Percentiles rank a stretch among this genome's conserved stretches.
phyloP scores from a whole-genome alignment of 2,113 vertebrate genomes.

The Gyps fulvus region DNA sequence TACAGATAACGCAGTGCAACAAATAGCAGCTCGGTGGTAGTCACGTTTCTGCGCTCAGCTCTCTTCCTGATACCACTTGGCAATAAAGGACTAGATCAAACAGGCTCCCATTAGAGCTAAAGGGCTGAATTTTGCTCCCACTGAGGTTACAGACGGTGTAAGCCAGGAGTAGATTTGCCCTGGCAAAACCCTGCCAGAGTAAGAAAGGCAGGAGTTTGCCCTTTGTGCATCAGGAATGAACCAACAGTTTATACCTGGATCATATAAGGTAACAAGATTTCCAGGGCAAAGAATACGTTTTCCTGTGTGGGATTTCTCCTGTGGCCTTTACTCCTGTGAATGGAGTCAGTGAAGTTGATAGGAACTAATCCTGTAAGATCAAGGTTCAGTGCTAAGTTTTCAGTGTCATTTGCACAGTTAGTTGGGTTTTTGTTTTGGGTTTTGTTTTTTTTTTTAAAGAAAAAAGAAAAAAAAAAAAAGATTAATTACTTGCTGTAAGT shows the following conservation, averaged over 20 bases:
- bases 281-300: background rate
- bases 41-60: conserved; percentile 29
- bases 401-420: background rate
- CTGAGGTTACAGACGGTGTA: background rate
- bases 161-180: conserved; percentile 1
- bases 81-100: conserved; percentile 47
- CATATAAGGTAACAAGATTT: background rate
- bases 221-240: background rate
- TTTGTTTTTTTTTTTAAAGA: too few relatives aligned
- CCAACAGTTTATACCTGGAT: background rate
- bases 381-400: background rate
- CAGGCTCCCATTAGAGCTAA: conserved; percentile 8
- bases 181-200: background rate
- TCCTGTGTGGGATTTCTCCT: background rate
- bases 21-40: conserved; percentile 51
- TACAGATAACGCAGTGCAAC: conserved; percentile 57
- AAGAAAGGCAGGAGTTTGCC: background rate
- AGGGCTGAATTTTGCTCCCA: conserved; percentile 26
- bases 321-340: background rate
- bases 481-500: background rate
- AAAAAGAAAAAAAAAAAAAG: too few relatives aligned
- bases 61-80: conserved; percentile 30
- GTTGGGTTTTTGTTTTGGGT: too few relatives aligned
- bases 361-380: background rate
- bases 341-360: background rate